phyloP scores from a whole-genome alignment of 2,113 vertebrate species.

The Pangasianodon gigas region DNA sequence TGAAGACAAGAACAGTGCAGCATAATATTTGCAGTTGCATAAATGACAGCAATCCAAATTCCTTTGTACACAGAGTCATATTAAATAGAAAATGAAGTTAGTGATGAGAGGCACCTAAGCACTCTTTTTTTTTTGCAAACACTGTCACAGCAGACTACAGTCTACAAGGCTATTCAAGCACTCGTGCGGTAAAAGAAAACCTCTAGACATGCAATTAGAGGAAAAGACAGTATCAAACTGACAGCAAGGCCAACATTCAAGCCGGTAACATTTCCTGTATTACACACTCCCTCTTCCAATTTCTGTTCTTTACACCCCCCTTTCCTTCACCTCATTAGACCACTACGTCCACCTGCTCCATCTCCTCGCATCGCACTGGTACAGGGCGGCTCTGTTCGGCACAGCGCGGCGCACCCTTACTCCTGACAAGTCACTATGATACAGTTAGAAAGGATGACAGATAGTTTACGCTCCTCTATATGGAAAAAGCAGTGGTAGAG shows the following conservation, averaged over 20 bases:
- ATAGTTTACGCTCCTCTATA: slow-evolving; percentile 61
- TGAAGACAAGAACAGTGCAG: slow-evolving; percentile 34
- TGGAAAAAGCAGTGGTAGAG: slow-evolving; percentile 63
- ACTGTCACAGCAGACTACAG: slow-evolving; percentile 66
- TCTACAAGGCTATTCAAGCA: slow-evolving; percentile 61
- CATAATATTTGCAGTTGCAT: slow-evolving; percentile 32
- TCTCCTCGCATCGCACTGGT: slow-evolving; percentile 34
- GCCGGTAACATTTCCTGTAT: slow-evolving; percentile 45
- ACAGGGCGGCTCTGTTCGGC: slow-evolving; percentile 42
- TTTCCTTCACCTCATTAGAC: slow-evolving; percentile 11
- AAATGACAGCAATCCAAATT: slow-evolving; percentile 36
- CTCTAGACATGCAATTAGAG: slow-evolving; percentile 68
- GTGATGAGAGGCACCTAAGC: slow-evolving; percentile 40
- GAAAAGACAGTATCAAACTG: slow-evolving; percentile 61
- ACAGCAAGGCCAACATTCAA: slow-evolving; percentile 55
- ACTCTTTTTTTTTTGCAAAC: slow-evolving; percentile 58
- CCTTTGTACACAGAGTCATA: slow-evolving; percentile 42
- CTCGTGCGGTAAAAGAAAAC: slow-evolving; percentile 68
- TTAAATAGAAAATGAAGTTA: slow-evolving; percentile 60
- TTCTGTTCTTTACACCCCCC: background rate
- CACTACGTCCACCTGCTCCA: slow-evolving; percentile 1
- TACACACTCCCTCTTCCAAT: slow-evolving; percentile 26
- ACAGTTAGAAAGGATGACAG: slow-evolving; percentile 64
- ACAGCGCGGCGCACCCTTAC: slow-evolving; percentile 49
- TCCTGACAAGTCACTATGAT: slow-evolving; percentile 66